Evolutionary conservation across 2,797 vertebrate genomes (phyloP), one percentile per base, ranked within the genome.

Genomic region (Lateolabrax maculatus): DNA sequence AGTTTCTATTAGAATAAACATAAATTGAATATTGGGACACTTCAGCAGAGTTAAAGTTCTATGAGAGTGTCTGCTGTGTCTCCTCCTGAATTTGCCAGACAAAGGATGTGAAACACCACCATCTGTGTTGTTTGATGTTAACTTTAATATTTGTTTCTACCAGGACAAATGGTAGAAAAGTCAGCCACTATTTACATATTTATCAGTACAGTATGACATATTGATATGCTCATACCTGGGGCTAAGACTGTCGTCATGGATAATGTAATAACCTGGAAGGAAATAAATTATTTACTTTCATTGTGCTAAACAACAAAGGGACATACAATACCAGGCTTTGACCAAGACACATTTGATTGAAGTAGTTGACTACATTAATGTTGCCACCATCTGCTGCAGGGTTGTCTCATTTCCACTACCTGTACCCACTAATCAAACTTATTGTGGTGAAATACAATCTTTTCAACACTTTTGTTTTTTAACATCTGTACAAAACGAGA

Each of bases 141-240:
- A 57, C 29, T 9, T 41, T 34, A 16, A 6, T n/a, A 3, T 34
- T 51, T 41, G 55, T 62, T 57, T 73, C 10, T 46, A 48, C 11
- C n/a, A 15, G 13, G 6, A 49, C 63, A 29, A 70, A 12, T 53
- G 11, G 2, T 37, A 34, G n/a, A n/a, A 77, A 71, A 16, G 34
- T 72, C n/a, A 13, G 12, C 36, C 43, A 36, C 8, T 62, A 55
- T 80, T 72, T 70, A 46, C 34, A 43, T 16, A 41, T 58, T 36
- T 62, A 39, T 21, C 5, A 51, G 29, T 12, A 25, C 0, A 58
- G 16, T 31, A 6, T n/a, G 0, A 13, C 27, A 10, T 27, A 34
- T 49, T 56, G 27, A 34, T 52, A 27, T 56, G 39, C 3, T 37
- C 5, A 19, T 6, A n/a, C 13, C 70, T 39, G 29, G 9, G 21